Conservation (phyloP, 2,888 invertebrate genomes). For the Psylliodes chrysocephalus region DNA sequence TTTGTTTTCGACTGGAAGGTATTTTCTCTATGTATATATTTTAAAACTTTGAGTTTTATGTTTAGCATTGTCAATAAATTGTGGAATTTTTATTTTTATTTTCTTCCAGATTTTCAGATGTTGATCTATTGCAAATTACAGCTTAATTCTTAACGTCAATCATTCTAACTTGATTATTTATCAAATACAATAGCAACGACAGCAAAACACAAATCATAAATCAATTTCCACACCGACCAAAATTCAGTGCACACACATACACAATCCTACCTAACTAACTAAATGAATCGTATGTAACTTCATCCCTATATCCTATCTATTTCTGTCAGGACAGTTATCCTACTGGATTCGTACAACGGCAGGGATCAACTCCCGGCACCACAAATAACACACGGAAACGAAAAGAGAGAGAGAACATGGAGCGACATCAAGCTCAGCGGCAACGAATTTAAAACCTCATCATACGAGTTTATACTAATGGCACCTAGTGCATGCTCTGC, state of each 20-base stretch:
- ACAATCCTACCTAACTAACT: slow-evolving; percentile 34
- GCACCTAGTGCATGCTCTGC: slow-evolving; percentile 7
- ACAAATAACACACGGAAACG: slow-evolving; percentile 13
- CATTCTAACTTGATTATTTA: no score
- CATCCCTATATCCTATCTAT: slow-evolving; percentile 34
- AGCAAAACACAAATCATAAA: slow-evolving; percentile 30
- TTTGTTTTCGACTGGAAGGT: no score
- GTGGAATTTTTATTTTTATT: no score
- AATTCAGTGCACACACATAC: slow-evolving; percentile 32
- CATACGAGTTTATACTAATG: slow-evolving; percentile 44
- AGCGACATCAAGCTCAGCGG: neutral
- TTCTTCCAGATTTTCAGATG: no score
- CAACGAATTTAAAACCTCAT: slow-evolving; percentile 42
- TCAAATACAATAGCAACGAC: no score
- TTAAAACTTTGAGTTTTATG: no score
- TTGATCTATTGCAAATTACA: no score
- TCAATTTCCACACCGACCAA: slow-evolving; percentile 26
- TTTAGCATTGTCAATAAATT: no score
- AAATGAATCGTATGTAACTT: slow-evolving; percentile 36
- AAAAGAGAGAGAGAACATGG: neutral
- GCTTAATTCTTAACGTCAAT: no score
- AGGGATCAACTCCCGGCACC: slow-evolving; percentile 19
- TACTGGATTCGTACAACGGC: slow-evolving; percentile 22
- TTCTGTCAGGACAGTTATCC: slow-evolving; percentile 34
- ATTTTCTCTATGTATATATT: no score